Evolutionary conservation across 2,113 vertebrate species (phyloP).

Genomic region (Callospermophilus lateralis): DNA sequence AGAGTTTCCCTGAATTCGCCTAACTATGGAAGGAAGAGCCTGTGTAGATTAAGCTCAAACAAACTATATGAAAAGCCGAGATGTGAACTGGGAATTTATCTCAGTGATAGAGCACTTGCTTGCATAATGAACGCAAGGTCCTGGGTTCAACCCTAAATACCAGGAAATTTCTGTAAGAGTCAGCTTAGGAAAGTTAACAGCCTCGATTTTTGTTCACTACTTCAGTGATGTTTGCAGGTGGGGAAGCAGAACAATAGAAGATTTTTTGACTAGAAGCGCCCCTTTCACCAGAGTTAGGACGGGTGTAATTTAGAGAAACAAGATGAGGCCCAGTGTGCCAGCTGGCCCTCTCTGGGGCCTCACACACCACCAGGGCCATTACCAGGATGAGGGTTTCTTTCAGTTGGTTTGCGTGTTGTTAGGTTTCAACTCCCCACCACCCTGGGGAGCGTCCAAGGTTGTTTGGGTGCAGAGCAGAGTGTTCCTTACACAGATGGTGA

Average conservation of each 20-base stretch:
- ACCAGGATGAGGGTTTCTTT: accelerated
- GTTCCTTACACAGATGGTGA: too few relatives aligned
- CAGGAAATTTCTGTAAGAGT: neutral
- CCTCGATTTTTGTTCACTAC: neutral
- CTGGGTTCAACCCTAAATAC: neutral
- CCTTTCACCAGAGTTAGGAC: neutral
- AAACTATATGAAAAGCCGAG: neutral
- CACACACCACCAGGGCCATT: too few relatives aligned
- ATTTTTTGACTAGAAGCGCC: neutral
- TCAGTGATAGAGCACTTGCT: neutral
- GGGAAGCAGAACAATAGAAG: neutral
- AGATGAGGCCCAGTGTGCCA: neutral
- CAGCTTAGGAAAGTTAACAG: neutral
- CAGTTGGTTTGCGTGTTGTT: neutral
- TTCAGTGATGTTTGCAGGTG: neutral
- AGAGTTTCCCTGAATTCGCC: neutral
- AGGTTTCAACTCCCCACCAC: too few relatives aligned
- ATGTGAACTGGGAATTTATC: neutral
- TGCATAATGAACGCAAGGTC: neutral
- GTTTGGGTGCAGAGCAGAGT: too few relatives aligned
- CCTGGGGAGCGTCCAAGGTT: accelerated
- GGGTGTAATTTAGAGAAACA: neutral
- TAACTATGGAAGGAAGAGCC: neutral
- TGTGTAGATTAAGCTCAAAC: neutral
- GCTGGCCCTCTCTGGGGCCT: neutral